Conservation (phyloP, 2,113 vertebrate species). For the Electrona antarctica region DNA sequence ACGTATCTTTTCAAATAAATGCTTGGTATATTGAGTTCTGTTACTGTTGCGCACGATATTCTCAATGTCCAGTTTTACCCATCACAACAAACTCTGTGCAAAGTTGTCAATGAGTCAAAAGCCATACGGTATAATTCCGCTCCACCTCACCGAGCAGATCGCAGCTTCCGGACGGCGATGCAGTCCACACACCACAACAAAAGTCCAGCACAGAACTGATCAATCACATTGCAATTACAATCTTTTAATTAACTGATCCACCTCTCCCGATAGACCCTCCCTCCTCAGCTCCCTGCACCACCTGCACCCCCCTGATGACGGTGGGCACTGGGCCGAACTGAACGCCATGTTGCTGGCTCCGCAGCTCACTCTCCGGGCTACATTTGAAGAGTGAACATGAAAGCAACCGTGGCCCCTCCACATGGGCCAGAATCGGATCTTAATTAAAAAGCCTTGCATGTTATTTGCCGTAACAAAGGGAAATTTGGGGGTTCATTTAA, state of each 20-base stretch:
- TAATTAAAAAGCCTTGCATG: slow-evolving; percentile 97
- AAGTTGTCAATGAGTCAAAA: too few species aligned
- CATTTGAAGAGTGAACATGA: slow-evolving; percentile 90
- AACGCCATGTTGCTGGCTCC: slow-evolving; percentile 37
- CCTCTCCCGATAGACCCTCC: slow-evolving; percentile 38
- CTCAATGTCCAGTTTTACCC: too few species aligned
- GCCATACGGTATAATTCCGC: too few species aligned
- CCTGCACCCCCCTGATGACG: slow-evolving; percentile 50
- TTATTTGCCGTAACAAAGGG: slow-evolving; percentile 95
- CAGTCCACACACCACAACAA: slow-evolving; percentile 8
- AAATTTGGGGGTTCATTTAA: slow-evolving; percentile 98
- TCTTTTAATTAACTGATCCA: slow-evolving; percentile 63
- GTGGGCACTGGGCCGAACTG: slow-evolving; percentile 50
- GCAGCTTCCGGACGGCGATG: too few species aligned
- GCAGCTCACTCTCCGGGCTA: slow-evolving; percentile 61
- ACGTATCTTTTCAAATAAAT: too few species aligned
- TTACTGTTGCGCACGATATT: too few species aligned
- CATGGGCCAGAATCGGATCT: slow-evolving; percentile 89
- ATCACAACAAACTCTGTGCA: too few species aligned
- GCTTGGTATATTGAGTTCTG: too few species aligned
- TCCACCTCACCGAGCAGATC: too few species aligned
- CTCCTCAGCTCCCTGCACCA: slow-evolving; percentile 3
- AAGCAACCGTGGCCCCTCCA: slow-evolving; percentile 85
- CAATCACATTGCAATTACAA: slow-evolving; percentile 55
- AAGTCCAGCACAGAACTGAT: slow-evolving; percentile 51